phyloP scores from a whole-genome alignment of 2,888 invertebrate species.

The Caenorhabditis sp. region DNA sequence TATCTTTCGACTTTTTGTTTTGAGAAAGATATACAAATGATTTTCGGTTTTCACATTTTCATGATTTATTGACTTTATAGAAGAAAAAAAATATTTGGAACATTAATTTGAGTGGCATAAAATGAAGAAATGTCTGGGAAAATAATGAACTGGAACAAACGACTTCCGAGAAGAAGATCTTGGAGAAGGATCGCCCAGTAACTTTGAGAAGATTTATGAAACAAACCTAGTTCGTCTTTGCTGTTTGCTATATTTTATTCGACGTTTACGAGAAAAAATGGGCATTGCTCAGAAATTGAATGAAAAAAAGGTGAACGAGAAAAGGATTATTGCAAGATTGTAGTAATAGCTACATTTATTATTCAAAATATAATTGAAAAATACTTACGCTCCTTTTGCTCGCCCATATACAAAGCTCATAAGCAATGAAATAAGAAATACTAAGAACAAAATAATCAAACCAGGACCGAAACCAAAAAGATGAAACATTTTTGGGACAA shows the following conservation, averaged over 20 bases:
- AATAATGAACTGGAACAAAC: not conserved
- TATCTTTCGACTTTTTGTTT: not conserved
- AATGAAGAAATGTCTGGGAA: not conserved
- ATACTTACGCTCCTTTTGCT: conserved; percentile 41
- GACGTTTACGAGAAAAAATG: not conserved
- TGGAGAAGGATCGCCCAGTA: too few species aligned
- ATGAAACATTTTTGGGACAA: conserved; percentile 19
- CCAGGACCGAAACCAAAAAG: conserved; percentile 38
- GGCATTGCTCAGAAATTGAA: not conserved
- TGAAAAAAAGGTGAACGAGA: not conserved
- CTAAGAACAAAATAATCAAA: conserved; percentile 22
- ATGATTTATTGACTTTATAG: not conserved
- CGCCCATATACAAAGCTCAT: conserved; percentile 21
- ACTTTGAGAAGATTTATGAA: not conserved
- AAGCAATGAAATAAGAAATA: conserved; percentile 12
- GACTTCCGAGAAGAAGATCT: too few species aligned
- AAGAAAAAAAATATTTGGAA: not conserved
- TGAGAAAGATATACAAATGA: not conserved
- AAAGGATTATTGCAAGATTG: not conserved
- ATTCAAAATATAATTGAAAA: conserved; percentile 8
- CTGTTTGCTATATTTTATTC: conserved; percentile 1
- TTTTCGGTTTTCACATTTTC: not conserved
- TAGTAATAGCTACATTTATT: not conserved
- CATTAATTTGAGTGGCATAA: not conserved
- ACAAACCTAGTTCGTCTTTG: not conserved